Conservation (phyloP, 2,888 invertebrate genomes). For the Drosophila quinaria region DNA sequence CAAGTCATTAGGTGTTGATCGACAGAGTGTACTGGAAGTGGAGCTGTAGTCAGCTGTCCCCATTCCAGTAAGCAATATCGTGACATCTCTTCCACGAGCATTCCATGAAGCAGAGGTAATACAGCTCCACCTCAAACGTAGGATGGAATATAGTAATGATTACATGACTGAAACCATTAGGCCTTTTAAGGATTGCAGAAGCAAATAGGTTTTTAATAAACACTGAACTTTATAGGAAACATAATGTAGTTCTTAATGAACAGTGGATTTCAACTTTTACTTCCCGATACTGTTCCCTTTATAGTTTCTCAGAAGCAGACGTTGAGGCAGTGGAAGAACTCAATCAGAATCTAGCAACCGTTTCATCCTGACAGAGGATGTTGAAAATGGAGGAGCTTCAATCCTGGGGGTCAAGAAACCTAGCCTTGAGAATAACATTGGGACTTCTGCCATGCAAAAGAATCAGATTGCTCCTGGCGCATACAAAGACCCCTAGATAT, state of each 20-base stretch:
- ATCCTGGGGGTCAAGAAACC: constrained; percentile 38
- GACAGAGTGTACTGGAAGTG: neutral
- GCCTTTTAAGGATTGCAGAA: constrained; percentile 1
- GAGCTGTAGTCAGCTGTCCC: neutral
- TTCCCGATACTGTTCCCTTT: constrained; percentile 3
- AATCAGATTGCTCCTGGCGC: constrained; percentile 40
- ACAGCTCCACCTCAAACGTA: constrained; percentile 17
- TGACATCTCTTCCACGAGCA: constrained; percentile 1
- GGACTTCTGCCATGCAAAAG: constrained; percentile 6
- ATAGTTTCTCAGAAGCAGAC: constrained; percentile 9
- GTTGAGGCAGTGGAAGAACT: neutral
- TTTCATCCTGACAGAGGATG: constrained; percentile 23
- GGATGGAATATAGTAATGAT: constrained; percentile 29
- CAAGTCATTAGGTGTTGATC: neutral
- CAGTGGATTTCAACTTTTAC: constrained; percentile 2
- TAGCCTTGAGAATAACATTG: constrained; percentile 38
- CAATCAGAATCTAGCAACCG: neutral
- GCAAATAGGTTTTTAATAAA: constrained; percentile 2
- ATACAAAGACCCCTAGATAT: constrained; percentile 32
- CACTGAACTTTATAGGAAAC: constrained; percentile 12
- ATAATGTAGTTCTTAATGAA: neutral
- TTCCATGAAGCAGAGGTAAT: constrained; percentile 18
- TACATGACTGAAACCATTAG: constrained; percentile 18
- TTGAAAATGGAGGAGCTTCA: constrained; percentile 1
- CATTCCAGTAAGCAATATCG: constrained; percentile 1